phyloP scores from a whole-genome alignment of 2,797 vertebrate genomes.

The Triplophysa yarkandensis region DNA sequence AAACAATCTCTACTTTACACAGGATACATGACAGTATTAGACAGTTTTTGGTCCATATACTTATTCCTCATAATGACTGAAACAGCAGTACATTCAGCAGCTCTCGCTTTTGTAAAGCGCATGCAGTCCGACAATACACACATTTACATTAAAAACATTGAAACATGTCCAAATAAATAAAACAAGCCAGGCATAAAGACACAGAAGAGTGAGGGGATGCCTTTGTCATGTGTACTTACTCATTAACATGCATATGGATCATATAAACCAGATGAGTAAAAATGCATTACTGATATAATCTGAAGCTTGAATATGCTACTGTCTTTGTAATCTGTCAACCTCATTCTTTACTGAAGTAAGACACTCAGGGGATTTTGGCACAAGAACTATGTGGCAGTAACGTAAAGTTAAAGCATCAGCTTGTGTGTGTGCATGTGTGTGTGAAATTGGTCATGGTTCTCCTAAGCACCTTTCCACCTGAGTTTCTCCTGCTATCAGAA shows the following conservation, averaged over 20 bases:
- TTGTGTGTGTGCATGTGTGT: slow-evolving; percentile 28
- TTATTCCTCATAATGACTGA: slow-evolving; percentile 62
- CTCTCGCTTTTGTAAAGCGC: slow-evolving; percentile 69
- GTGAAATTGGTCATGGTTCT: slow-evolving; percentile 56
- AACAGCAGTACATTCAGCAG: slow-evolving; percentile 79
- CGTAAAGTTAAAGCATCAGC: slow-evolving; percentile 41
- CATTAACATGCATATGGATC: slow-evolving; percentile 68
- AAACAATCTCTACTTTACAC: slow-evolving; percentile 52
- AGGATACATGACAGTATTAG: slow-evolving; percentile 60
- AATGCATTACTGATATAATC: slow-evolving; percentile 37
- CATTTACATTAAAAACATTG: slow-evolving; percentile 38
- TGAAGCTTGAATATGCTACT: slow-evolving; percentile 15
- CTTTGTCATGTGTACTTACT: slow-evolving; percentile 45
- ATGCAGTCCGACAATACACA: slow-evolving; percentile 72
- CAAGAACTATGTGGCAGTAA: slow-evolving; percentile 28
- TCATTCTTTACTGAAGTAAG: slow-evolving; percentile 38
- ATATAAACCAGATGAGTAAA: slow-evolving; percentile 62
- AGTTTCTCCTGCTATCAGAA: slow-evolving; percentile 59
- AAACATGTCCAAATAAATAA: slow-evolving; percentile 53
- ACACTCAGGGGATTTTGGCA: slow-evolving; percentile 30
- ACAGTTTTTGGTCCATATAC: slow-evolving; percentile 75
- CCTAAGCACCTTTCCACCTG: slow-evolving; percentile 64
- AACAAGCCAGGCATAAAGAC: slow-evolving; percentile 51
- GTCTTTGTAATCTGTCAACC: slow-evolving; percentile 44
- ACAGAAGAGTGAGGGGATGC: slow-evolving; percentile 49